phyloP scores from a whole-genome alignment of 2,888 invertebrate species.

The Cheilosia vernalis region DNA sequence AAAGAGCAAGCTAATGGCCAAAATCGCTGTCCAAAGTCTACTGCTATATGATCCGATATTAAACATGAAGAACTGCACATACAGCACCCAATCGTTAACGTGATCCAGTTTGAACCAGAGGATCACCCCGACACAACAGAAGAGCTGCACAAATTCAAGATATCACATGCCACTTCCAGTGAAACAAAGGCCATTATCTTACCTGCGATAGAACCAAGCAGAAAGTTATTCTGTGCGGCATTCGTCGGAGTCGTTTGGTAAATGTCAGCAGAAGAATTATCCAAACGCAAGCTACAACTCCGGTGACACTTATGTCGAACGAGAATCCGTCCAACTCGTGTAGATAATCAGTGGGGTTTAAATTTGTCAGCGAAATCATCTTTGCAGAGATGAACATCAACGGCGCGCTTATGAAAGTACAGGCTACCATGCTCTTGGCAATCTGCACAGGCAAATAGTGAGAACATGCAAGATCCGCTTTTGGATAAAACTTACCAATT shows the following conservation, averaged over 20 bases:
- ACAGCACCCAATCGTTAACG: conserved; percentile 86
- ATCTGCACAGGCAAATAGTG: conserved; percentile 85
- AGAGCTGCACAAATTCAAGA: conserved; percentile 83
- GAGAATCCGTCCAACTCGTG: conserved; percentile 91
- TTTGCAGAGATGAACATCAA: conserved; percentile 97
- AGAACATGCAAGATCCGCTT: not conserved
- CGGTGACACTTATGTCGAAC: conserved; percentile 92
- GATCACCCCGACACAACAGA: conserved; percentile 89
- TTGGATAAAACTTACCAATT: conserved; percentile 87
- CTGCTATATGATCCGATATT: conserved; percentile 92
- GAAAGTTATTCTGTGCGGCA: conserved; percentile 92
- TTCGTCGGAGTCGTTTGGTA: conserved; percentile 89
- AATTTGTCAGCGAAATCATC: conserved; percentile 92
- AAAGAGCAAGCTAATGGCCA: conserved; percentile 92
- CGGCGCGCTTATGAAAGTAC: conserved; percentile 96
- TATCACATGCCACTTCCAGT: not conserved
- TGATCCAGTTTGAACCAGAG: conserved; percentile 87
- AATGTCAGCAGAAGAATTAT: conserved; percentile 89
- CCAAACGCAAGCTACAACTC: conserved; percentile 91
- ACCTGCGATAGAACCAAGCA: conserved; percentile 93
- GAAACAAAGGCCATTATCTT: conserved; percentile 73
- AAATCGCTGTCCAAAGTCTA: conserved; percentile 92
- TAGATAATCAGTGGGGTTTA: conserved; percentile 89
- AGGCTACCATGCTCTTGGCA: conserved; percentile 96
- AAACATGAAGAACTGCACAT: conserved; percentile 90